Evolutionary conservation across 2,113 vertebrate species (phyloP).

Genomic region (Lepidothrix coronata): DNA sequence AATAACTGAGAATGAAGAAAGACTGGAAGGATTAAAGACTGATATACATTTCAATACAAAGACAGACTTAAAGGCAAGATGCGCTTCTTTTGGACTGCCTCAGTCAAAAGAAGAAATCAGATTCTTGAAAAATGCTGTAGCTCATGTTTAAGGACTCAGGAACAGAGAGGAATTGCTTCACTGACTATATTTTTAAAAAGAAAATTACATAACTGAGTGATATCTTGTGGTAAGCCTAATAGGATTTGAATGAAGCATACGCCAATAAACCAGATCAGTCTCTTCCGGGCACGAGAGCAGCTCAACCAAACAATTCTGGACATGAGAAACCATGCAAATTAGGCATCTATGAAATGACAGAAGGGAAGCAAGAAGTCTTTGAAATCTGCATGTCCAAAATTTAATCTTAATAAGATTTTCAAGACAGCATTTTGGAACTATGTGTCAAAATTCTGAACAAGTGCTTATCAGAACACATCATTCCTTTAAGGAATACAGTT

Average conservation of each 20-base stretch:
- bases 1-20: not conserved
- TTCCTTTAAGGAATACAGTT: not conserved
- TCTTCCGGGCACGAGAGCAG: not conserved
- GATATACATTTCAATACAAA: not conserved
- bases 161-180: not conserved
- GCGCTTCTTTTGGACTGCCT: not conserved
- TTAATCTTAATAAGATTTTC: not conserved
- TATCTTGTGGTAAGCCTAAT: not conserved
- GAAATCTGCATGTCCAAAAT: not conserved
- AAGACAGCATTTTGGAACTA: not conserved
- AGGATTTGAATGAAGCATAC: not conserved
- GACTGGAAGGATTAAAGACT: not conserved
- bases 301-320: not conserved
- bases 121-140: not conserved
- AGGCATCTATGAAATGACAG: not conserved
- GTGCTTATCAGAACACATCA: not conserved
- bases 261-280: not conserved
- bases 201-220: not conserved
- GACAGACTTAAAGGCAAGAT: not conserved
- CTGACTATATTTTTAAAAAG: not conserved
- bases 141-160: not conserved
- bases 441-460: not conserved
- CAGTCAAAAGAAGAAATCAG: not conserved
- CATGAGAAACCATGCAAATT: not conserved
- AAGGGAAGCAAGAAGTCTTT: not conserved